Conservation (phyloP, 1,140 invertebrate species). For the Ericerus pela region DNA sequence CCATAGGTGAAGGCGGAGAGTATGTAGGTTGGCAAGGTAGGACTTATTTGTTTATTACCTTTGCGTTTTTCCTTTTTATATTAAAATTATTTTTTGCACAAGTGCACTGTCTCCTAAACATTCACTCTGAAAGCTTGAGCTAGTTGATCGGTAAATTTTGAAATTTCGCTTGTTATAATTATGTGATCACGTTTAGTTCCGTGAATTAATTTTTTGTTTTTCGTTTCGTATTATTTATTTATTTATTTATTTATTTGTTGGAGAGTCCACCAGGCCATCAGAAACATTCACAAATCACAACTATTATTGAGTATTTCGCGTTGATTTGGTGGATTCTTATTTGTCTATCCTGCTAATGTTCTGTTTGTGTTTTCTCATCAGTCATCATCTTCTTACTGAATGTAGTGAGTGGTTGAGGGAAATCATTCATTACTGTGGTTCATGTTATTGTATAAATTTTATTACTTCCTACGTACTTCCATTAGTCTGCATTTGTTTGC, state of each 20-base stretch:
- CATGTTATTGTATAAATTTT: too few species aligned
- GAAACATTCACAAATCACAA: too few species aligned
- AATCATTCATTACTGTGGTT: too few species aligned
- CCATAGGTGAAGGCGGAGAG: constrained; percentile 60
- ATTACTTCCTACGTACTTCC: too few species aligned
- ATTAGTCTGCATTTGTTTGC: too few species aligned
- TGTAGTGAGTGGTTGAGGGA: too few species aligned
- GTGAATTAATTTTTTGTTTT: not conserved
- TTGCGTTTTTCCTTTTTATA: too few species aligned
- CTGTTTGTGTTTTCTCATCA: too few species aligned
- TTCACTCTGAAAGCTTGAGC: not conserved
- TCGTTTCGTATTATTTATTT: not conserved
- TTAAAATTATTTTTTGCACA: constrained; percentile 22
- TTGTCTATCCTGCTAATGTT: too few species aligned
- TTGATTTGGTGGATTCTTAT: too few species aligned
- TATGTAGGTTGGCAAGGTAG: constrained; percentile 74
- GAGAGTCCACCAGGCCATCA: constrained; percentile 48
- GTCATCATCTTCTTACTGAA: too few species aligned
- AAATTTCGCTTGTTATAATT: not conserved
- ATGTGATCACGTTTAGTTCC: not conserved
- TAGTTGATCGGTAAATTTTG: not conserved
- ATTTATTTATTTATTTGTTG: not conserved
- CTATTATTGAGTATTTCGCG: too few species aligned
- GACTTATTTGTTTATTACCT: constrained; percentile 28
- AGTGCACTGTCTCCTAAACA: not conserved